phyloP scores from a whole-genome alignment of 1,140 invertebrate species.

The Bombus cullumanus region DNA sequence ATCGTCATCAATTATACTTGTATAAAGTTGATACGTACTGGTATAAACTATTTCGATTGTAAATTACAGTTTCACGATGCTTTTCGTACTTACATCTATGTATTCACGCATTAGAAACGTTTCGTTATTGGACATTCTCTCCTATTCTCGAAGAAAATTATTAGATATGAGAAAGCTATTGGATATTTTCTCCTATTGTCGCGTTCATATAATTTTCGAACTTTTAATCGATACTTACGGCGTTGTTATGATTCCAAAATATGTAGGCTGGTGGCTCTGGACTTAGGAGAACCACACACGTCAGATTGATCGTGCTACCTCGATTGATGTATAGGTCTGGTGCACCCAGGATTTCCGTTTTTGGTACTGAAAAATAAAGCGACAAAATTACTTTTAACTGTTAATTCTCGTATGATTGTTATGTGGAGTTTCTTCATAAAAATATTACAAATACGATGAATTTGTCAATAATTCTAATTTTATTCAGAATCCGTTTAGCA shows the following conservation, averaged over 20 bases:
- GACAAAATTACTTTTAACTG: no score
- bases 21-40: constrained; percentile 37
- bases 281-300: constrained; percentile 94
- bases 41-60: constrained; percentile 24
- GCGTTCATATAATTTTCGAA: no score
- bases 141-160: no score
- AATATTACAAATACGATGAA: neutral
- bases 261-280: constrained; percentile 96
- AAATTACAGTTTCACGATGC: constrained; percentile 22
- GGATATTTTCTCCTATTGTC: no score
- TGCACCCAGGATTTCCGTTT: constrained; percentile 93
- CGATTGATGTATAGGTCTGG: constrained; percentile 95
- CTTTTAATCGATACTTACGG: constrained; percentile 84
- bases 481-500: neutral
- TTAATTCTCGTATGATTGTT: neutral
- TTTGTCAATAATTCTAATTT: neutral
- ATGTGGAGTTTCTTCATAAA: neutral
- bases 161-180: no score
- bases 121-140: neutral
- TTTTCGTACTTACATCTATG: constrained; percentile 12
- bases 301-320: constrained; percentile 96
- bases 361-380: constrained; percentile 88
- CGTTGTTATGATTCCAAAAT: constrained; percentile 96
- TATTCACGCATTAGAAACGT: neutral
- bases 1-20: constrained; percentile 59